A percentile compares a stretch with the other conserved stretches of the same genome.
These are phyloP conservation scores for Eupristina koningsbergeri DNA, from an alignment of 1,140 invertebrate species.

Conservation along the genomic window DNA sequence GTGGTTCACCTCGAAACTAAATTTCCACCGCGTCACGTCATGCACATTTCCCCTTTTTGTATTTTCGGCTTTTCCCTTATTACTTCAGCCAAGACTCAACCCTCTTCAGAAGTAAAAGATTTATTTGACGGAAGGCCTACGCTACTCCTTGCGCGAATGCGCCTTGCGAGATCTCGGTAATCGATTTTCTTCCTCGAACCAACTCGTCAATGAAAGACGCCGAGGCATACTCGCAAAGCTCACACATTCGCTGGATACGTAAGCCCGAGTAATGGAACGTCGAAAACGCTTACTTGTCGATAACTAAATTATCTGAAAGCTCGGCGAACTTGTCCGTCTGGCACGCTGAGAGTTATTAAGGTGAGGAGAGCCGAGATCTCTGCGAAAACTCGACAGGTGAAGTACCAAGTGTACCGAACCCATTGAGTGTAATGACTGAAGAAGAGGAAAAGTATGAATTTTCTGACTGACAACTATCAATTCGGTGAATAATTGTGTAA, in stretches of 20 bases:
- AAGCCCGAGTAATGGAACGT: conserved; percentile 56
- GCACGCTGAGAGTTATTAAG: conserved; percentile 53
- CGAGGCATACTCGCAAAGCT: not conserved
- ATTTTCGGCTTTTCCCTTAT: too few relatives aligned
- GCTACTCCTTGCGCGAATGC: not conserved
- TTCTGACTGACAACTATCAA: conserved; percentile 29
- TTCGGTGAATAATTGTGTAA: not conserved
- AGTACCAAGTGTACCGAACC: conserved; percentile 13
- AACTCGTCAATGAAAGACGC: conserved; percentile 40
- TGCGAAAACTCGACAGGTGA: conserved; percentile 34
- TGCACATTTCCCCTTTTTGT: not conserved
- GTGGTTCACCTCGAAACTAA: too few relatives aligned
- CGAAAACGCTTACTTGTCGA: conserved; percentile 59
- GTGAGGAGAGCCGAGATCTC: conserved; percentile 24
- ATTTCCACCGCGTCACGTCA: not conserved
- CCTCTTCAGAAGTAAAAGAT: not conserved
- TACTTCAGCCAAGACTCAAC: not conserved
- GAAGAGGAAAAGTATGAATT: conserved; percentile 39
- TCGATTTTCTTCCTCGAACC: conserved; percentile 57
- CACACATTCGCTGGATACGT: conserved; percentile 36
- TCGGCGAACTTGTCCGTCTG: conserved; percentile 30
- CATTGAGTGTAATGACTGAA: conserved; percentile 30
- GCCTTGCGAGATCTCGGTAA: conserved; percentile 45
- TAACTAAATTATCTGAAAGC: conserved; percentile 64
- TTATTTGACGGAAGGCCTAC: not conserved